phyloP scores from a whole-genome alignment of 2,888 invertebrate species.

The Adelphocoris suturalis region DNA sequence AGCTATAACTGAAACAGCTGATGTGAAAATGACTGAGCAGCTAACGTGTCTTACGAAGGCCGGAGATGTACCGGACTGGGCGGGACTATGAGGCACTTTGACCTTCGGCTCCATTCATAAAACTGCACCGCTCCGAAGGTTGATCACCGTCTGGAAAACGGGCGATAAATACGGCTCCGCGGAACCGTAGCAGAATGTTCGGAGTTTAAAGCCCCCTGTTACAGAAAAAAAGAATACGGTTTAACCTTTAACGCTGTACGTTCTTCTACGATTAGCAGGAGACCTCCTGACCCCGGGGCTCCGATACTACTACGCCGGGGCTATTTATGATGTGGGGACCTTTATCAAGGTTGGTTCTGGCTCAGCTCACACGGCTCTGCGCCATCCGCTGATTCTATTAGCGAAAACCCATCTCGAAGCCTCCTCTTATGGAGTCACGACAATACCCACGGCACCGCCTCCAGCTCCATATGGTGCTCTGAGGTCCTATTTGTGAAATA shows the following conservation, averaged over 20 bases:
- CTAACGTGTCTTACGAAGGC: background rate
- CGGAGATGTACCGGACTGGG: slow-evolving; percentile 10
- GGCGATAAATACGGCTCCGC: slow-evolving; percentile 34
- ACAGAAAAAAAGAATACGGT: background rate
- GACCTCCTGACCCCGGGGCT: slow-evolving; percentile 35
- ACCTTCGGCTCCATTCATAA: slow-evolving; percentile 51
- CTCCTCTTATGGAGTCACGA: slow-evolving; percentile 40
- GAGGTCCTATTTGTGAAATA: background rate
- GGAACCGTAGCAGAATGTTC: slow-evolving; percentile 42
- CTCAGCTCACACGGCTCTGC: slow-evolving; percentile 53
- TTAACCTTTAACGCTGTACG: slow-evolving; percentile 39
- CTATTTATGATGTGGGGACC: slow-evolving; percentile 61
- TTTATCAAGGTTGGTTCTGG: slow-evolving; percentile 69
- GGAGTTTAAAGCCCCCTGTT: background rate
- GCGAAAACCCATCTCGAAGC: slow-evolving; percentile 29
- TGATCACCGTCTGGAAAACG: slow-evolving; percentile 41
- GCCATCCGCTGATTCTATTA: slow-evolving; percentile 54
- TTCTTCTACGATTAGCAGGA: slow-evolving; percentile 41
- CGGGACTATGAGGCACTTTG: background rate
- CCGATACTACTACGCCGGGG: background rate
- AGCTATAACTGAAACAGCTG: too few species aligned
- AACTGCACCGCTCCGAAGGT: background rate
- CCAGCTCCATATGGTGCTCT: background rate
- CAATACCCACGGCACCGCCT: slow-evolving; percentile 32
- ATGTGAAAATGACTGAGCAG: too few species aligned